Percentiles rank a stretch among this genome's conserved stretches.
Evolutionary conservation across 2,113 vertebrate species (phyloP).

Genomic region (Garra rufa): DNA sequence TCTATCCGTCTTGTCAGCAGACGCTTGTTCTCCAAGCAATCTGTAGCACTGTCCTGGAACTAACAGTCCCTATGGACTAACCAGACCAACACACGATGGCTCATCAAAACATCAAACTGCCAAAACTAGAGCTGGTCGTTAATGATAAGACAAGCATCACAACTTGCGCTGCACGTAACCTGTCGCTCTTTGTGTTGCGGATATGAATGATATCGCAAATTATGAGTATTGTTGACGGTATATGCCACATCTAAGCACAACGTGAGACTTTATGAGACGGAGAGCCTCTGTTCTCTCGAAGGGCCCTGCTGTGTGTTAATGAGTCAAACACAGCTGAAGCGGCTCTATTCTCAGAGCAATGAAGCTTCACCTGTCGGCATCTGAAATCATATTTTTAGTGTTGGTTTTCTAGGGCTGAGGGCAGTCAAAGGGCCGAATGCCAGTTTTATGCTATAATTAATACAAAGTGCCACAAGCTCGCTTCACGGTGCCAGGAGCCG

Average conservation of each 20-base stretch:
- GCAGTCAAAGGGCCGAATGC: slow-evolving; percentile 40
- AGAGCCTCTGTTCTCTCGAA: background rate
- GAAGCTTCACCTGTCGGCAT: slow-evolving; percentile 28
- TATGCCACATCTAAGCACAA: background rate
- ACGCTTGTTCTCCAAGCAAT: background rate
- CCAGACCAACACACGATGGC: background rate
- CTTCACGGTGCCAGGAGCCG: background rate
- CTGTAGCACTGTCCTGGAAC: background rate
- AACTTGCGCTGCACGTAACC: background rate
- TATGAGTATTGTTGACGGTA: background rate
- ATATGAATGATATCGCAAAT: background rate
- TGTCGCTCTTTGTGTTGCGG: background rate
- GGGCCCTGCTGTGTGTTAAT: background rate
- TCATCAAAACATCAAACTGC: background rate
- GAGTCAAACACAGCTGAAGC: slow-evolving; percentile 1
- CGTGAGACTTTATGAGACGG: background rate
- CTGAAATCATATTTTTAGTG: slow-evolving; percentile 26
- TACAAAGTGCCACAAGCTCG: background rate
- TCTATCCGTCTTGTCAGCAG: background rate
- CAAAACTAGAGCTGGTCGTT: background rate
- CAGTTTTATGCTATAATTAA: slow-evolving; percentile 46
- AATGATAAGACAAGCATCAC: background rate
- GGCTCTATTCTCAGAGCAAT: slow-evolving; percentile 9
- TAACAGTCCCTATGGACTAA: background rate
- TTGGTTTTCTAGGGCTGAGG: slow-evolving; percentile 23